Percentiles rank a stretch among this genome's conserved stretches.
Evolutionary conservation across 2,888 invertebrate genomes (phyloP).

Genomic region (Drosophila ezoana): DNA sequence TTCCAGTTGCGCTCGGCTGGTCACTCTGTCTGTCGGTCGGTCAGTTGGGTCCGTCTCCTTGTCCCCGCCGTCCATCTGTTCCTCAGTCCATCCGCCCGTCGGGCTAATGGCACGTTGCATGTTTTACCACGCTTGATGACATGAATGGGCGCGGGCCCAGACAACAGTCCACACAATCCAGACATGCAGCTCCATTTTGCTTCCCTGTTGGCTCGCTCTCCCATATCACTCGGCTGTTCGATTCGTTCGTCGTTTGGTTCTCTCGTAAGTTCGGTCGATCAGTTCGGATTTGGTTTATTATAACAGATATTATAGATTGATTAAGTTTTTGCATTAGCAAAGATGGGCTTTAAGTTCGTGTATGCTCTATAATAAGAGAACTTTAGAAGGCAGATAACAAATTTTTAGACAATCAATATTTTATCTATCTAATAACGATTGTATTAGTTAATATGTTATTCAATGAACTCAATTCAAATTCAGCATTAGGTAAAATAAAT

Average conservation of each 20-base stretch:
- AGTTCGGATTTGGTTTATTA: constrained; percentile 20
- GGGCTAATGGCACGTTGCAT: constrained; percentile 84
- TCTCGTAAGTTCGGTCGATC: background rate
- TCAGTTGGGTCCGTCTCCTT: constrained; percentile 14
- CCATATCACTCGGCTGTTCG: constrained; percentile 7
- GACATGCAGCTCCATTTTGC: constrained; percentile 53
- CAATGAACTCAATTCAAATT: too few relatives aligned
- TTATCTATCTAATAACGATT: too few relatives aligned
- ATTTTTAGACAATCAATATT: too few relatives aligned
- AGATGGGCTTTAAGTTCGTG: background rate
- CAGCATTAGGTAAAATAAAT: too few relatives aligned
- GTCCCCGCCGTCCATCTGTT: constrained; percentile 8
- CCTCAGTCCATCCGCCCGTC: constrained; percentile 44
- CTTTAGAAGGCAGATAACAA: too few relatives aligned
- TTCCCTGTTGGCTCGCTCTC: constrained; percentile 57
- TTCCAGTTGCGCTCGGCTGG: constrained; percentile 63
- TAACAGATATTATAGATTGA: constrained; percentile 29
- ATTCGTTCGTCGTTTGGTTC: constrained; percentile 15
- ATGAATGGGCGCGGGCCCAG: constrained; percentile 84
- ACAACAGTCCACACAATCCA: constrained; percentile 54
- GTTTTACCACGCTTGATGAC: constrained; percentile 84
- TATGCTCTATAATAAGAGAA: too few relatives aligned
- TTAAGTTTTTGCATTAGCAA: background rate
- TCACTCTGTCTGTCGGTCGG: constrained; percentile 54
- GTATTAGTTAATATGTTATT: too few relatives aligned